Base-by-base conservation (phyloP, 2,113 vertebrate species). In the Upupa epops region DNA sequence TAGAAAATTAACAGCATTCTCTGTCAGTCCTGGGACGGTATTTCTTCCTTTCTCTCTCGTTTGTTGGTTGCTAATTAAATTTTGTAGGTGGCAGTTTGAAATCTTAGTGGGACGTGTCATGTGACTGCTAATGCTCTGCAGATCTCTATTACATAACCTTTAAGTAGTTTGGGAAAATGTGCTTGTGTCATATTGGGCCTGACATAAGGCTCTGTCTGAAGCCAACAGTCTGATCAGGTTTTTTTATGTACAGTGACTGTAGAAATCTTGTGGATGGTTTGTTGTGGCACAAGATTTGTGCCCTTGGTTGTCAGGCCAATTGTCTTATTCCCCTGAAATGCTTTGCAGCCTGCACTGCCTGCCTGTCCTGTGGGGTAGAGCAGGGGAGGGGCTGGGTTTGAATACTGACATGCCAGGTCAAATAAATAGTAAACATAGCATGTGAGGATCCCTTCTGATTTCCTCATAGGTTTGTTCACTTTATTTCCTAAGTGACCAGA, bases 71-170 rank as follows among this genome's bases (percentile, higher is more conserved):
- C 96, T 96, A 87, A 95, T 96, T 95, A 86, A 87, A 83, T 95
- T 83, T 86, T 61, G 89, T 90, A 92, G 94, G 82, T 92, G 96
- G 88, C 95, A 81, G 75, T 91, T 86, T 83, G 94, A 83, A 95
- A 96, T 96, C 96, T 96, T 96, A 72, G 93, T 94, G 94, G 96
- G 90, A 42, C 40, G 14, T 18, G 69, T 95, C 96, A 97, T 56
- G 84, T 92, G 89, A 56, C 88, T 68, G 90, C 92, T 93, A 96
- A 93, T 96, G 92, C 95, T 85, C 95, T 92, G 88, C 89, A 88
- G 94, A 94, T 93, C 94, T 93, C 84, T 58, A 92, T 97, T 97
- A 97, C 96, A 96, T 97, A 97, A 97, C 92, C 95, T 87, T 90
- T 97, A 97, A 97, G 96, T 95, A 90, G 89, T 97, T 90, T 45